Evolutionary conservation across 2,888 invertebrate genomes (phyloP).

Genomic region (Rhodophaea formosa): DNA sequence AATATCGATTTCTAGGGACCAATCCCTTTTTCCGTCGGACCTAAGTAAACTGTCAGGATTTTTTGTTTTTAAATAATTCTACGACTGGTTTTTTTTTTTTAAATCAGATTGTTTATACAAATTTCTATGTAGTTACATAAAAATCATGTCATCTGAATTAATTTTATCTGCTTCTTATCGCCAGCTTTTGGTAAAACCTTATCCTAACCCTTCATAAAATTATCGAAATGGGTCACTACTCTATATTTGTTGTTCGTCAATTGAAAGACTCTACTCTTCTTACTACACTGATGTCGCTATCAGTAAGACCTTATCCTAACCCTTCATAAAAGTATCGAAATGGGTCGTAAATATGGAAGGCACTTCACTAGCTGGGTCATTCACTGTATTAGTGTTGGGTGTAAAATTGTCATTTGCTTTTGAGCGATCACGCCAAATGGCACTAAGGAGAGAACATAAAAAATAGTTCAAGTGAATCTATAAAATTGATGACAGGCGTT

Average conservation of each 20-base stretch:
- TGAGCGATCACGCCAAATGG: constrained; percentile 15
- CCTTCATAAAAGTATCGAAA: constrained; percentile 48
- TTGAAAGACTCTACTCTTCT: too few species aligned
- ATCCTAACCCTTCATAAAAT: constrained; percentile 39
- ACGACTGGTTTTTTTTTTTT: too few species aligned
- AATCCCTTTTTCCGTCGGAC: too few species aligned
- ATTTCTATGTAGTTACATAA: too few species aligned
- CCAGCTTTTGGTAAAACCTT: not conserved
- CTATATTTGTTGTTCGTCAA: too few species aligned
- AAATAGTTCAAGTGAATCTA: constrained; percentile 13
- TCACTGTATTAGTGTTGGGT: constrained; percentile 23
- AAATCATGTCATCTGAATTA: too few species aligned
- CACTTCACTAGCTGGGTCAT: constrained; percentile 39
- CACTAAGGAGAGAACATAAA: constrained; percentile 14
- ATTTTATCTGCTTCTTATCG: too few species aligned
- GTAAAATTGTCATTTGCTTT: constrained; percentile 21
- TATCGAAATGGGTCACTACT: constrained; percentile 48
- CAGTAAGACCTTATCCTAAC: constrained; percentile 5
- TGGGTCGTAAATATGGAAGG: constrained; percentile 53
- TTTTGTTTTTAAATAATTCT: too few species aligned
- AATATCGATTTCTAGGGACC: too few species aligned
- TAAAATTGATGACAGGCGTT: not conserved
- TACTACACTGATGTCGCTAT: too few species aligned
- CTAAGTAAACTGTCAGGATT: too few species aligned
- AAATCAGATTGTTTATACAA: too few species aligned